phyloP scores from a whole-genome alignment of 2,113 vertebrate species.

The Bettongia penicillata region DNA sequence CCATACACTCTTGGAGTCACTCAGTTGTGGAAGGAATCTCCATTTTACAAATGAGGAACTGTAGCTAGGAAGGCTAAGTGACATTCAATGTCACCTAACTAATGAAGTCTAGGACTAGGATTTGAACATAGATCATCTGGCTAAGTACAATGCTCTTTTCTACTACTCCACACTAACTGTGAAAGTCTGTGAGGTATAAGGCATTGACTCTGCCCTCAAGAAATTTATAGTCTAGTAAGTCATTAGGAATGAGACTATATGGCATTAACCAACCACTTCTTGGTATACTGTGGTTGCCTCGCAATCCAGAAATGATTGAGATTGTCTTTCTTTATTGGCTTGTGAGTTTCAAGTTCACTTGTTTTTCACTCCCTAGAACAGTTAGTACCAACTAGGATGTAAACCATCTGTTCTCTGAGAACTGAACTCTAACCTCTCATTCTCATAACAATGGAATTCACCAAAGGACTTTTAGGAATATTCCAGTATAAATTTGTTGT shows the following conservation, averaged over 20 bases:
- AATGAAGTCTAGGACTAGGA: too few relatives aligned
- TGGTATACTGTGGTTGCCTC: neutral
- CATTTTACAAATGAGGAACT: neutral
- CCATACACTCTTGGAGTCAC: neutral
- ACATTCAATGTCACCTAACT: too few relatives aligned
- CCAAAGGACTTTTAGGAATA: neutral
- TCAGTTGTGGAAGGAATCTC: neutral
- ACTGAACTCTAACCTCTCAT: neutral
- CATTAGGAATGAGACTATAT: neutral
- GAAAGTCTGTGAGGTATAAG: neutral
- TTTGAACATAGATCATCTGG: too few relatives aligned
- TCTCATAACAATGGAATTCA: constrained; percentile 52
- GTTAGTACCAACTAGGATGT: neutral
- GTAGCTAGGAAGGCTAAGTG: too few relatives aligned
- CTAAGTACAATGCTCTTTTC: neutral
- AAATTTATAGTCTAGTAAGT: neutral
- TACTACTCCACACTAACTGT: neutral
- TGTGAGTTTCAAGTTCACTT: constrained; percentile 3
- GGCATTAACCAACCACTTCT: neutral
- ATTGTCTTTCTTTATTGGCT: neutral
- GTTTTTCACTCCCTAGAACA: constrained; percentile 36
- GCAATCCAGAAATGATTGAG: neutral
- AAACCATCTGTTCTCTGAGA: constrained; percentile 34
- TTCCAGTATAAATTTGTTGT: constrained; percentile 34
- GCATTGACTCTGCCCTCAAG: neutral